Percentiles rank a stretch among this genome's conserved stretches.
Evolutionary conservation across 2,888 invertebrate species (phyloP).

Genomic region (Nineta flava): DNA sequence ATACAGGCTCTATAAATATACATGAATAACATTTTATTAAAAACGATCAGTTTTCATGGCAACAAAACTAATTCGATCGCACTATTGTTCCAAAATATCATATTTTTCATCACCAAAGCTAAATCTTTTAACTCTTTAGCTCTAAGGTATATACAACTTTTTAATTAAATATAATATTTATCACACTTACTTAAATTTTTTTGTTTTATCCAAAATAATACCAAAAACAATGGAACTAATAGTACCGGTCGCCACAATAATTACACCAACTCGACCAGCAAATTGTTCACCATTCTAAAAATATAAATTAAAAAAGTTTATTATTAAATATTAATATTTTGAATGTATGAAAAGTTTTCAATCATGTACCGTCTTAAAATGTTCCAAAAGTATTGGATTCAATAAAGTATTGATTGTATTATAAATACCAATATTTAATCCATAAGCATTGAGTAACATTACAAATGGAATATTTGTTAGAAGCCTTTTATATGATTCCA

Average conservation of each 20-base stretch:
- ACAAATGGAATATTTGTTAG: slow-evolving; percentile 18
- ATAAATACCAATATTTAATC: slow-evolving; percentile 36
- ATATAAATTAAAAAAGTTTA: too few species aligned
- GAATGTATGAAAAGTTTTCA: slow-evolving; percentile 36
- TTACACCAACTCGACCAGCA: slow-evolving; percentile 75
- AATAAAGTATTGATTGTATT: slow-evolving; percentile 43
- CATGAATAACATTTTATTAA: too few species aligned
- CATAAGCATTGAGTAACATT: slow-evolving; percentile 25
- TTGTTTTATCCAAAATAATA: slow-evolving; percentile 76
- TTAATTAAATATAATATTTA: background rate
- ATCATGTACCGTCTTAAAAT: slow-evolving; percentile 42
- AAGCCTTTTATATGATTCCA: slow-evolving; percentile 14
- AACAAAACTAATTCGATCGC: too few species aligned
- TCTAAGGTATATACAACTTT: too few species aligned
- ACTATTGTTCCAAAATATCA: too few species aligned
- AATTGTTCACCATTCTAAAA: slow-evolving; percentile 48
- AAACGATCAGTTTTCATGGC: too few species aligned
- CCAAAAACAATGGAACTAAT: slow-evolving; percentile 79
- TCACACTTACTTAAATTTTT: slow-evolving; percentile 67
- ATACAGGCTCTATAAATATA: too few species aligned
- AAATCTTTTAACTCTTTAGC: too few species aligned
- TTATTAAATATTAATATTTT: too few species aligned
- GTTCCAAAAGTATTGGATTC: slow-evolving; percentile 35
- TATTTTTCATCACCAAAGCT: too few species aligned
- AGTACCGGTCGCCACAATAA: slow-evolving; percentile 81